phyloP scores from a whole-genome alignment of 2,888 invertebrate genomes.

The Rhagonycha lutea region DNA sequence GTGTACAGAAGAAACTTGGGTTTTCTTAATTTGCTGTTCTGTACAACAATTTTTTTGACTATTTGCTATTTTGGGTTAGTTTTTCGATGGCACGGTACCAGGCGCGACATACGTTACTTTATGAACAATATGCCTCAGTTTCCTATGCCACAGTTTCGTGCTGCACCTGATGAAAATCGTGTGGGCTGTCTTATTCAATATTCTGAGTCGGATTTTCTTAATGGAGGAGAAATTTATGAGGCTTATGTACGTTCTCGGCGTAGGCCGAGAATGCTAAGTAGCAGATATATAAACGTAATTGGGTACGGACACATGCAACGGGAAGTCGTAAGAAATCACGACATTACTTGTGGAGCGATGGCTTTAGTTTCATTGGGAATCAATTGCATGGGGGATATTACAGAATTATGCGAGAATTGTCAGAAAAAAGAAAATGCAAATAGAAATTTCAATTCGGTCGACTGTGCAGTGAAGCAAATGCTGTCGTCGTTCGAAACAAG shows the following conservation, averaged over 20 bases:
- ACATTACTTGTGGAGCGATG: background rate
- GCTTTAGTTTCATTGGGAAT: slow-evolving; percentile 17
- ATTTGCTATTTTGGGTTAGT: slow-evolving; percentile 27
- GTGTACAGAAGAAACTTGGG: background rate
- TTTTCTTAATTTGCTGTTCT: background rate
- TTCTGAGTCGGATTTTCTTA: slow-evolving; percentile 29
- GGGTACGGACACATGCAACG: background rate
- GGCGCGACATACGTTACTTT: slow-evolving; percentile 32
- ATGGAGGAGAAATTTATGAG: slow-evolving; percentile 39
- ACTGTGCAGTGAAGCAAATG: background rate
- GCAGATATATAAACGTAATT: background rate
- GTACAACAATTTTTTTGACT: slow-evolving; percentile 15
- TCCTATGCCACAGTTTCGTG: slow-evolving; percentile 37
- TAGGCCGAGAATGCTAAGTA: background rate
- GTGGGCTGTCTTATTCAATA: slow-evolving; percentile 26
- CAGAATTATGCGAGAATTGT: background rate
- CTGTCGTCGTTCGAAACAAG: background rate
- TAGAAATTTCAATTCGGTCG: background rate
- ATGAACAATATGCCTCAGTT: slow-evolving; percentile 39
- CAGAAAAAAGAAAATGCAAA: background rate
- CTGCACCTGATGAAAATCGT: slow-evolving; percentile 29
- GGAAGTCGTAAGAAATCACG: background rate
- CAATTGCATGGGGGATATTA: background rate
- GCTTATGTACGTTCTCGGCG: slow-evolving; percentile 29
- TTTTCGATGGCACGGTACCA: slow-evolving; percentile 31